Evolutionary conservation across 2,888 invertebrate genomes (phyloP), one percentile per base, ranked within the genome.

Genomic region (Thymelicus lineola): DNA sequence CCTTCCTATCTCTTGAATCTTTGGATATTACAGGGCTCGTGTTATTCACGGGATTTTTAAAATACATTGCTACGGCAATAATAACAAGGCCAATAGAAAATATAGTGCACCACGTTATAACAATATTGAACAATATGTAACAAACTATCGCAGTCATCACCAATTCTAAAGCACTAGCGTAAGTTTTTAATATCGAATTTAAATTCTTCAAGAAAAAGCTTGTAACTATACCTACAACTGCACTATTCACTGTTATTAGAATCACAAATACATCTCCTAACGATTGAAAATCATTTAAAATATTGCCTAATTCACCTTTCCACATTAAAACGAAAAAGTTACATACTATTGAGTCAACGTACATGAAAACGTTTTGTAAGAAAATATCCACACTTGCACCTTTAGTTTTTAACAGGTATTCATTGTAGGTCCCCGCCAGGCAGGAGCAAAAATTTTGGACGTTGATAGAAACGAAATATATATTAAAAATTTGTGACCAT

Each of bases 361-460:
- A 99, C 98, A 99, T 98, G 81, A 98, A 99, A 7, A 98, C 96
- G 86, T 99, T 99, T 89, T 99, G 99, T 75, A 98, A 91, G 89
- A 97, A 98, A 80, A 99, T 97, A 83, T 98, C 97, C 0, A 98
- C 96, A 75, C 97, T 96, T 3, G 96, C 95, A 17, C 98, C 98
- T 78, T 96, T 95, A 38, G 96, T 96, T 92, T 99, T 99, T 5
- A 99, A 92, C 66, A 99, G 93, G 88, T 97, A 98, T 85, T 99
- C 99, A 85, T 98, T 99, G 87, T 98, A 99, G 4, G 99, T 99
- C 7, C 99, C 99, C 0, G 99, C 99, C 72, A 98, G 90, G 79
- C 98, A 99, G 0, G 99, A 99, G 83, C 97, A 98, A 75, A 98
- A 95, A 63, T 97, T 97, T 95, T 98, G 97, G 20, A 97, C 95